Evolutionary conservation across 2,113 vertebrate genomes (phyloP).

Genomic region (Tenebrosternarchus preto): DNA sequence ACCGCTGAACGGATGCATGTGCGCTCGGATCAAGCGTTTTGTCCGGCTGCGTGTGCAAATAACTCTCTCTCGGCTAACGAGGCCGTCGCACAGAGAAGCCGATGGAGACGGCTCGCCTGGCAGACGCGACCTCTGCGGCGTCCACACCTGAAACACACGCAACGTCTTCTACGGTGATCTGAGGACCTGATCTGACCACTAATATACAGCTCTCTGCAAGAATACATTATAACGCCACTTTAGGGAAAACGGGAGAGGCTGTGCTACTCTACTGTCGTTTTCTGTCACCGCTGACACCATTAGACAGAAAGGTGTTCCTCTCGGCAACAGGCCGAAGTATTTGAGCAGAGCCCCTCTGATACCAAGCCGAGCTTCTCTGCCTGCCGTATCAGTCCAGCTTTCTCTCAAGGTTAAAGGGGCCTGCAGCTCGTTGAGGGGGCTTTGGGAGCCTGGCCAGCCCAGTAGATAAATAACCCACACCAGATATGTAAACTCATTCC

Average conservation of each 20-base stretch:
- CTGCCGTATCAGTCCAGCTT: conserved; percentile 54
- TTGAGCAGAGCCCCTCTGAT: conserved; percentile 5
- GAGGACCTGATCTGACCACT: neutral
- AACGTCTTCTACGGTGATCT: neutral
- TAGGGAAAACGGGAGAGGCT: conserved; percentile 30
- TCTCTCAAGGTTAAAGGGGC: conserved; percentile 76
- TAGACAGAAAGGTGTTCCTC: conserved; percentile 33
- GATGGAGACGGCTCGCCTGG: neutral
- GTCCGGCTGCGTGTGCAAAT: neutral
- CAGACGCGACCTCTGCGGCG: neutral
- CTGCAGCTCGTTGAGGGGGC: conserved; percentile 64
- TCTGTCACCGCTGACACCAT: conserved; percentile 36
- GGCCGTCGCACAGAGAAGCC: neutral
- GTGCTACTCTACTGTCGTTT: conserved; percentile 43
- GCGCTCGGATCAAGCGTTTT: neutral
- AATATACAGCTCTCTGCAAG: neutral
- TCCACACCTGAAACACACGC: neutral
- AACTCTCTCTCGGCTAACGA: neutral
- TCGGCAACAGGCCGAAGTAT: neutral
- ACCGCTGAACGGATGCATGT: neutral
- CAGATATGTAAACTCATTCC: conserved; percentile 74
- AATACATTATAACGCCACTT: conserved; percentile 27
- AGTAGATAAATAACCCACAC: conserved; percentile 68
- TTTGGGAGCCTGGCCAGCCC: conserved; percentile 64
- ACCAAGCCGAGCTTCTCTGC: conserved; percentile 58